These are phyloP conservation scores for Sparidentex hasta DNA, from an alignment of 2,797 vertebrate genomes.

Conservation along the genomic window DNA sequence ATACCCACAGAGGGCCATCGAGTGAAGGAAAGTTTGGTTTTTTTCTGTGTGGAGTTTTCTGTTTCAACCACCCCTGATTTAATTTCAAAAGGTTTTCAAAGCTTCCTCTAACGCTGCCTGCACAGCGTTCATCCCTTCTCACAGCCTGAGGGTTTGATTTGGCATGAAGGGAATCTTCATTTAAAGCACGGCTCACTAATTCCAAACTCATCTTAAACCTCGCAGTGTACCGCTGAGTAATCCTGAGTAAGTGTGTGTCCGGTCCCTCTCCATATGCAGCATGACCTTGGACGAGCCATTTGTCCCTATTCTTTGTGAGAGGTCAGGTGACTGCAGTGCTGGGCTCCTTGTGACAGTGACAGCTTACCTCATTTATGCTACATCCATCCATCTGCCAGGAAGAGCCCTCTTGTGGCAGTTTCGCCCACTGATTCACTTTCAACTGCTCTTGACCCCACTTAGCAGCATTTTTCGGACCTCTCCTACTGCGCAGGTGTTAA, in stretches of 20 bases:
- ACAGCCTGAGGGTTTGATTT: slow-evolving; percentile 13
- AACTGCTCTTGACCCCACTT: slow-evolving; percentile 53
- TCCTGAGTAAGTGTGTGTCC: slow-evolving; percentile 6
- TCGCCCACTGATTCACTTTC: slow-evolving; percentile 37
- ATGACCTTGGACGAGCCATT: slow-evolving; percentile 70
- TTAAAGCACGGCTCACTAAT: not conserved
- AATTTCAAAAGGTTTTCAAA: slow-evolving; percentile 32
- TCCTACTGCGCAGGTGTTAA: not conserved
- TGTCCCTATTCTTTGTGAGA: slow-evolving; percentile 40
- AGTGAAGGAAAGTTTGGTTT: slow-evolving; percentile 21
- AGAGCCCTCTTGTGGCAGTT: slow-evolving; percentile 54
- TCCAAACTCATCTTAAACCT: slow-evolving; percentile 19
- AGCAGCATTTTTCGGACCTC: slow-evolving; percentile 19
- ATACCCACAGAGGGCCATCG: slow-evolving; percentile 29
- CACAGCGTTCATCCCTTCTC: slow-evolving; percentile 18
- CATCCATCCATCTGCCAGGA: slow-evolving; percentile 34
- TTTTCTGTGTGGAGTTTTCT: not conserved
- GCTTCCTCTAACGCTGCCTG: slow-evolving; percentile 15
- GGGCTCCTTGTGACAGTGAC: slow-evolving; percentile 46
- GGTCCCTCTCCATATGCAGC: slow-evolving; percentile 23
- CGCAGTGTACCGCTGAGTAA: slow-evolving; percentile 47
- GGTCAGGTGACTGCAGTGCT: slow-evolving; percentile 59
- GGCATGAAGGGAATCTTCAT: slow-evolving; percentile 17
- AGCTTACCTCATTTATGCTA: slow-evolving; percentile 57
- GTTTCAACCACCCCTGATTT: slow-evolving; percentile 16